Evolutionary conservation across 35 echinoderm and acorn worm species (phyloP).

Genomic region (Diadema setosum): DNA sequence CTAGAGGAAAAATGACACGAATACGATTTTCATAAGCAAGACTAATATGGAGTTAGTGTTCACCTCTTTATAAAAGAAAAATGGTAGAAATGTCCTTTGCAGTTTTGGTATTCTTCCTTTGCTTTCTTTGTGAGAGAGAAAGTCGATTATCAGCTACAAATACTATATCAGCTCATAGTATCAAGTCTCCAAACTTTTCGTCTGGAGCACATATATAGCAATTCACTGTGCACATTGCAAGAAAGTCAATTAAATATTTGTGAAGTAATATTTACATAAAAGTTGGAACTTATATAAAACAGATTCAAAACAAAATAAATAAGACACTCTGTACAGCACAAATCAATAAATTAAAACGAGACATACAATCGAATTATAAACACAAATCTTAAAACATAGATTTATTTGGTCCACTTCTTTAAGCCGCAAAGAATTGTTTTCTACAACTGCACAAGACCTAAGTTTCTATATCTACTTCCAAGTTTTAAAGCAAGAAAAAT

Average conservation of each 20-base stretch:
- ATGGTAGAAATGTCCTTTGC: too few species aligned
- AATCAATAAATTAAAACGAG: neutral
- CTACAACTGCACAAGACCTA: neutral
- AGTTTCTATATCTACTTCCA: neutral
- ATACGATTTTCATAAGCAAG: too few species aligned
- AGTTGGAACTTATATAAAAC: neutral
- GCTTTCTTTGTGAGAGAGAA: neutral
- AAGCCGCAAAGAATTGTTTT: neutral
- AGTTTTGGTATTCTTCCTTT: too few species aligned
- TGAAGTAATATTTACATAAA: neutral
- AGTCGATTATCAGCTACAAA: neutral
- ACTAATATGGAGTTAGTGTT: too few species aligned
- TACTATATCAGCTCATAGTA: neutral
- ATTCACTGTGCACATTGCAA: neutral
- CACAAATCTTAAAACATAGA: neutral
- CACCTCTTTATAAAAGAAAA: too few species aligned
- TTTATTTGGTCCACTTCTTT: neutral
- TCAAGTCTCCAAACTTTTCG: neutral
- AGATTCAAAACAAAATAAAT: neutral
- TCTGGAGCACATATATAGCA: neutral
- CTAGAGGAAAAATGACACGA: too few species aligned
- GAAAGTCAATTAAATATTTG: neutral
- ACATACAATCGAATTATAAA: neutral
- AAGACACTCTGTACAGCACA: neutral
- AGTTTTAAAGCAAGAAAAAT: constrained; percentile 6